These are phyloP conservation scores for crab-eating macaque (Macaca fascicularis) DNA, from an alignment of 2,113 vertebrate genomes.

Conservation along the genomic window T2T-MFA8v1.1 NC_088384.1:64312001-64312500, in stretches of 20 bases:
- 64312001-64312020: background rate
- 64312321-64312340: background rate
- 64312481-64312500: background rate
- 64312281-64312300: background rate
- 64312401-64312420: constrained; percentile 25
- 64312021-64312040: background rate
- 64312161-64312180: background rate
- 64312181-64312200: background rate
- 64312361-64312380: constrained; percentile 45
- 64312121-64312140: background rate
- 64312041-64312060: background rate
- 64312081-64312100: background rate
- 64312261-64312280: background rate
- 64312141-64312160: background rate
- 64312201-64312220: constrained; percentile 29
- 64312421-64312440: background rate
- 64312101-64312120: background rate
- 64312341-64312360: constrained; percentile 44
- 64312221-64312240: background rate
- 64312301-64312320: background rate
- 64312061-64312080: background rate
- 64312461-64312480: background rate
- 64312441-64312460: constrained; percentile 8
- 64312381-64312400: background rate
- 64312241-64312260: background rate